phyloP scores from a whole-genome alignment of 2,113 vertebrate species.

The Paralichthys olivaceus region DNA sequence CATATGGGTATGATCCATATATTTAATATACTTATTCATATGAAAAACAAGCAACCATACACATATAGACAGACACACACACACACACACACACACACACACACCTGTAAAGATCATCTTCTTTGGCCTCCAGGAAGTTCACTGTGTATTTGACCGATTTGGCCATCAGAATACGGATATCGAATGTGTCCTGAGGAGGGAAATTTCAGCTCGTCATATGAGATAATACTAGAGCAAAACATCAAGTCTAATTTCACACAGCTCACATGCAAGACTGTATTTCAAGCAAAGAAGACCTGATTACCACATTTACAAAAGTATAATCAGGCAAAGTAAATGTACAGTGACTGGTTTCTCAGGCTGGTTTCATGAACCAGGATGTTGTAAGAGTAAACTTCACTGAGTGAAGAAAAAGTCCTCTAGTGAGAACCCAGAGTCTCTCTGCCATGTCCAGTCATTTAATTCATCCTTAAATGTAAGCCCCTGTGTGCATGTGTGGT shows the following conservation, averaged over 20 bases:
- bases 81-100: constrained; percentile 84
- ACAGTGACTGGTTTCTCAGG: too few relatives aligned
- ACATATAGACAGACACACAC: constrained; percentile 74
- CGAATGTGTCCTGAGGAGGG: constrained; percentile 90
- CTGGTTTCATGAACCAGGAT: background rate
- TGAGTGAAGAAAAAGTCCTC: background rate
- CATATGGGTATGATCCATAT: background rate
- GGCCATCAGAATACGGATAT: constrained; percentile 95
- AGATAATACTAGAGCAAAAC: background rate
- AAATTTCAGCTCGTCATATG: background rate
- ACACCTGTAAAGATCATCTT: constrained; percentile 94
- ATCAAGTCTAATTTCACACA: background rate
- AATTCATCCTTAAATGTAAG: background rate
- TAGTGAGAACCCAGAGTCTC: background rate
- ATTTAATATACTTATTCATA: background rate
- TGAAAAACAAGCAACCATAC: constrained; percentile 76
- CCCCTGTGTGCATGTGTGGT: background rate
- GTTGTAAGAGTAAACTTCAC: too few relatives aligned
- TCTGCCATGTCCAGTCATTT: background rate
- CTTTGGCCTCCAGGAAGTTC: constrained; percentile 97
- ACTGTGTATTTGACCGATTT: constrained; percentile 97
- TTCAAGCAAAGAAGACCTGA: background rate
- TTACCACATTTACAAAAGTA: background rate
- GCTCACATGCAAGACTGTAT: background rate
- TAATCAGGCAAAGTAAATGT: background rate